Evolutionary conservation across 2,113 vertebrate species (phyloP).

Genomic region (Anhinga anhinga): DNA sequence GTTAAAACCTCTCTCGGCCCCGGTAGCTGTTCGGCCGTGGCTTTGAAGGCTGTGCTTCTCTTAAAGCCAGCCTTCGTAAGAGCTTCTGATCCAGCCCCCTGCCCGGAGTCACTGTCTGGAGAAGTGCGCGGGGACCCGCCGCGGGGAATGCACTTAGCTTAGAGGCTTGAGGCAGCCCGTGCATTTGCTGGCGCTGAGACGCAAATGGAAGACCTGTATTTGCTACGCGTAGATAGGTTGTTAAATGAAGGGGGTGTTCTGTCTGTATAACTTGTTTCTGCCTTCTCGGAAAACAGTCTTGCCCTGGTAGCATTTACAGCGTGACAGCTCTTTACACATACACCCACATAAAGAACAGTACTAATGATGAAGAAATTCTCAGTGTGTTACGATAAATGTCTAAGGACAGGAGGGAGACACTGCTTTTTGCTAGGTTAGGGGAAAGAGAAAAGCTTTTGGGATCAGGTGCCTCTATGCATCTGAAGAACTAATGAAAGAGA

Average conservation of each 20-base stretch:
- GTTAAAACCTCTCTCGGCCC: rapidly evolving
- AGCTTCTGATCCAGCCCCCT: rapidly evolving
- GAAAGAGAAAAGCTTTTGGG: background rate
- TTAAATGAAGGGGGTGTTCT: background rate
- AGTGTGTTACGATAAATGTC: background rate
- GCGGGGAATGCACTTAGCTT: rapidly evolving
- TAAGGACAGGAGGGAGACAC: background rate
- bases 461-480: background rate
- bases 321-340: background rate
- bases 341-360: background rate
- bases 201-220: background rate
- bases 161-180: background rate
- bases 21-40: no score
- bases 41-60: rapidly evolving
- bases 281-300: background rate
- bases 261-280: background rate
- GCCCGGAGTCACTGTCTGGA: background rate
- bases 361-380: background rate
- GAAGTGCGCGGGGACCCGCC: rapidly evolving
- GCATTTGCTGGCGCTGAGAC: background rate
- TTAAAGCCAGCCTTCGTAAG: rapidly evolving
- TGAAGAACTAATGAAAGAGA: background rate
- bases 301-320: background rate
- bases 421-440: background rate
- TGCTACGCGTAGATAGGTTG: rapidly evolving